Evolutionary conservation across 2,797 vertebrate species (phyloP).

Genomic region (Antrozous pallidus): DNA sequence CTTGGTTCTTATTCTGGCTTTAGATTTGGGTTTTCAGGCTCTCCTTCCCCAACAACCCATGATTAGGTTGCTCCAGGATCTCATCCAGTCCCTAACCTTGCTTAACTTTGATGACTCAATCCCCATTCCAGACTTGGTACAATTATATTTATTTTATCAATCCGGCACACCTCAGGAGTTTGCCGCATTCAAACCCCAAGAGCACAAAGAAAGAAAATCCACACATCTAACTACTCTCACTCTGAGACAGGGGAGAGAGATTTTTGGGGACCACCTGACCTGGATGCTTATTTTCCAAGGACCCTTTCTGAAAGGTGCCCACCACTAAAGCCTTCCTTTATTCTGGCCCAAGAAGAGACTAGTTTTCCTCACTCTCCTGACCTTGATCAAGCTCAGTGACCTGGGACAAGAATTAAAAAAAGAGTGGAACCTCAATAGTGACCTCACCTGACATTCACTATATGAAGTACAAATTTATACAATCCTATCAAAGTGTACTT

Average conservation of each 20-base stretch:
- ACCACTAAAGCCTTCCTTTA: background rate
- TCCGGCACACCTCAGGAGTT: background rate
- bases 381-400: background rate
- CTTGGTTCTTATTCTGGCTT: background rate
- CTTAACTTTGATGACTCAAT: background rate
- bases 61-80: background rate
- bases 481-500: conserved; percentile 54
- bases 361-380: background rate
- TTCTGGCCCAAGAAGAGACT: background rate
- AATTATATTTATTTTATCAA: background rate
- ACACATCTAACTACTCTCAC: background rate
- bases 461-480: background rate
- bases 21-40: background rate
- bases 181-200: background rate
- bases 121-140: background rate
- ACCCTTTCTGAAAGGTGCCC: background rate
- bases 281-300: background rate
- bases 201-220: background rate
- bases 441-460: background rate
- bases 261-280: background rate
- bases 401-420: background rate
- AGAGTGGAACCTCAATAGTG: background rate
- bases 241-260: background rate
- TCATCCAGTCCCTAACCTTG: background rate
- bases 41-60: background rate